phyloP scores from a whole-genome alignment of 2,113 vertebrate species.

The Engraulis encrasicolus region DNA sequence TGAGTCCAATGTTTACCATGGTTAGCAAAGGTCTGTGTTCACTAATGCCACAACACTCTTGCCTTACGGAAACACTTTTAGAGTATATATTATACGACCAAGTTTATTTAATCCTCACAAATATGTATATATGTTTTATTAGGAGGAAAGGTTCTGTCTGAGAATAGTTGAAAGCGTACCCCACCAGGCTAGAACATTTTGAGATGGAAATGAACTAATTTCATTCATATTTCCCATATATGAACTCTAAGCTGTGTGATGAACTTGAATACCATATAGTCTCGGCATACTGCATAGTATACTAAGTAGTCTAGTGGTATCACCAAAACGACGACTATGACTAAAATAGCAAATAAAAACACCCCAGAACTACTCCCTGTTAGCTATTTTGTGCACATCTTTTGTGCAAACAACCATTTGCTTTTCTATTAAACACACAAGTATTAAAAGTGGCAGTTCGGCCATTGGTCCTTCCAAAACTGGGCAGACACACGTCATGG shows the following conservation, averaged over 20 bases:
- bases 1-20: slow-evolving; percentile 9
- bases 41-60: not conserved
- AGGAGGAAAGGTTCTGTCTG: not conserved
- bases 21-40: slow-evolving; percentile 2
- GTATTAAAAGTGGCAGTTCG: not conserved
- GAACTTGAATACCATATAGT: not conserved
- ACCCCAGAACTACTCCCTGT: not conserved
- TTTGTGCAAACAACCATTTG: not conserved
- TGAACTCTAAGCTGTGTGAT: not conserved
- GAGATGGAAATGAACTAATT: not conserved
- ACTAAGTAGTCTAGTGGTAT: not conserved
- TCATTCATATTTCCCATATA: not conserved
- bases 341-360: not conserved
- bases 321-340: too few relatives aligned
- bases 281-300: too few relatives aligned
- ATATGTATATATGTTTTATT: not conserved
- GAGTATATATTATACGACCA: slow-evolving; percentile 12
- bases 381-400: not conserved
- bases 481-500: not conserved
- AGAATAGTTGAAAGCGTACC: not conserved
- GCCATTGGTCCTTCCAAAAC: not conserved
- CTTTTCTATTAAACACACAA: not conserved
- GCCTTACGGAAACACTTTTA: not conserved
- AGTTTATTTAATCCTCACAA: slow-evolving; percentile 10
- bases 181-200: not conserved